A percentile compares a stretch with the other conserved stretches of the same genome.
Conservation (phyloP, 1,140 invertebrate species). For the Drosophila lini region DNA sequence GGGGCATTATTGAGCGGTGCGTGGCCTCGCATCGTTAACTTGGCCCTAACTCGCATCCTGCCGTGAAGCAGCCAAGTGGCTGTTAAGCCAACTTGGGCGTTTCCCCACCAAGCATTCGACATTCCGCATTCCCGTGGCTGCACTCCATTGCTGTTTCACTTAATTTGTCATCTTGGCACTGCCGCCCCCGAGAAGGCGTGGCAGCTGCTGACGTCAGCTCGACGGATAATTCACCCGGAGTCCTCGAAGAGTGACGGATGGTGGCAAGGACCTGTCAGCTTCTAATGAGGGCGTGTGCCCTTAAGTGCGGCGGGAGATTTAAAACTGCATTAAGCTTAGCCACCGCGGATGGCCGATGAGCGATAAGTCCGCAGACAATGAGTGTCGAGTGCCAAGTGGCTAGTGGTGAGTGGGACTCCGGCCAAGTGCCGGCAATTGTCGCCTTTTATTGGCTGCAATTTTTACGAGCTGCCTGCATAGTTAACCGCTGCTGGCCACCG, state of each 20-base stretch:
- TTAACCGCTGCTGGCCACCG: slow-evolving; percentile 43
- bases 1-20: slow-evolving; percentile 58
- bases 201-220: slow-evolving; percentile 61
- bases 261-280: slow-evolving; percentile 22
- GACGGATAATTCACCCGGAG: slow-evolving; percentile 25
- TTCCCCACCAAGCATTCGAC: slow-evolving; percentile 17
- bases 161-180: slow-evolving; percentile 64
- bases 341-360: slow-evolving; percentile 44
- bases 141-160: slow-evolving; percentile 49
- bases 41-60: slow-evolving; percentile 52
- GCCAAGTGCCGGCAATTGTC: slow-evolving; percentile 51
- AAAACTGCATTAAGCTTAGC: slow-evolving; percentile 54
- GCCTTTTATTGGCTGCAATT: slow-evolving; percentile 74
- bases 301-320: slow-evolving; percentile 47
- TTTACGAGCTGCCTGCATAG: slow-evolving; percentile 68
- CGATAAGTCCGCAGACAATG: slow-evolving; percentile 42
- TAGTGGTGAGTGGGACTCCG: slow-evolving; percentile 14
- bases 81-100: slow-evolving; percentile 53
- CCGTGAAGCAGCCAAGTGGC: slow-evolving; percentile 27
- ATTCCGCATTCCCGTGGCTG: slow-evolving; percentile 33
- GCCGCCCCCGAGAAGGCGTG: slow-evolving; percentile 54
- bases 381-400: slow-evolving; percentile 28
- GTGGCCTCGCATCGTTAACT: slow-evolving; percentile 66
- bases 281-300: slow-evolving; percentile 45
- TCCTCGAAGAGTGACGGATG: slow-evolving; percentile 52